Evolutionary conservation across 2,888 invertebrate genomes (phyloP).

Genomic region (Rhagophthalmus giganteus): DNA sequence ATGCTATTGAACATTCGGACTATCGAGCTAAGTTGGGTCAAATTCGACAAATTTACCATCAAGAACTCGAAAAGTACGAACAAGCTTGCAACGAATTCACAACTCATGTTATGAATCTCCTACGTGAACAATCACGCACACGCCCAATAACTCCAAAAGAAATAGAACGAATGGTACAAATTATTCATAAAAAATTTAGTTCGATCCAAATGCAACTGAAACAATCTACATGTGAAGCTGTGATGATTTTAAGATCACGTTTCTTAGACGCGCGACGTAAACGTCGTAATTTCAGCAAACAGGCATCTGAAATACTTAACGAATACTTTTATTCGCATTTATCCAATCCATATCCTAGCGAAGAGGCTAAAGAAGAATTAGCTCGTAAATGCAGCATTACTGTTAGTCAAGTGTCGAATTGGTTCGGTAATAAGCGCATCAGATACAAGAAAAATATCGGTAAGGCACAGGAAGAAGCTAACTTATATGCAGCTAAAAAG

Average conservation of each 20-base stretch:
- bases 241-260: constrained; percentile 94
- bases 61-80: constrained; percentile 99
- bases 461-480: constrained; percentile 99
- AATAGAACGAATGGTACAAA: constrained; percentile 98
- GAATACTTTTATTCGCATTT: constrained; percentile 99
- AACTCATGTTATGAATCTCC: constrained; percentile 98
- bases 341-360: constrained; percentile 99
- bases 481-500: constrained; percentile 97
- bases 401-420: constrained; percentile 93
- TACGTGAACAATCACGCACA: constrained; percentile 95
- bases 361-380: constrained; percentile 99
- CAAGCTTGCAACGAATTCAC: constrained; percentile 99
- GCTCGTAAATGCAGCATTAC: constrained; percentile 99
- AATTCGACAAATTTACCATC: constrained; percentile 98
- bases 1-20: constrained; percentile 98
- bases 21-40: constrained; percentile 98
- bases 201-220: constrained; percentile 98
- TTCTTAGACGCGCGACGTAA: constrained; percentile 83
- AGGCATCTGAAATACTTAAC: constrained; percentile 98
- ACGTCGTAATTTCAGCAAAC: constrained; percentile 98
- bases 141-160: constrained; percentile 98
- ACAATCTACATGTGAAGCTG: constrained; percentile 99
- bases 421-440: constrained; percentile 99
- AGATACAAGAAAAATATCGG: constrained; percentile 99
- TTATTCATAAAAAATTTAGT: constrained; percentile 97